phyloP scores from a whole-genome alignment of 2,113 vertebrate genomes.

The Callipepla squamata region DNA sequence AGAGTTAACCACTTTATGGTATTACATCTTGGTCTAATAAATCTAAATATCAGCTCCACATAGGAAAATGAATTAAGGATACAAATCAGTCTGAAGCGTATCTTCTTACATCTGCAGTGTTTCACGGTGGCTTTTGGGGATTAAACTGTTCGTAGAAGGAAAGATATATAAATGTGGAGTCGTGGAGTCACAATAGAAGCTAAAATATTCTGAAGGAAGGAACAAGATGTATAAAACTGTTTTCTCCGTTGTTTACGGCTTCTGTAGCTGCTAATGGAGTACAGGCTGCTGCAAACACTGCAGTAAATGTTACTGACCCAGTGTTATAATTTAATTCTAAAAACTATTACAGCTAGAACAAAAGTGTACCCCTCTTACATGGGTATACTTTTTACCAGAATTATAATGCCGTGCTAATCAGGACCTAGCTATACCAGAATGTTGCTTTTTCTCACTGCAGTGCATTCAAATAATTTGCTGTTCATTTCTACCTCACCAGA shows the following conservation, averaged over 20 bases:
- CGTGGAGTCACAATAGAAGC: neutral
- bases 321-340: neutral
- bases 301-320: neutral
- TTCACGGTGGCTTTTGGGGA: neutral
- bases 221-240: neutral
- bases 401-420: neutral
- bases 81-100: neutral
- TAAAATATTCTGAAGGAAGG: neutral
- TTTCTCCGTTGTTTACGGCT: neutral
- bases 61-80: neutral
- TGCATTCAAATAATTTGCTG: neutral
- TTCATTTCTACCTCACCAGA: neutral
- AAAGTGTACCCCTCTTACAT: neutral
- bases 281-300: neutral
- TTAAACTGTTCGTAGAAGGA: neutral
- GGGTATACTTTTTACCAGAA: neutral
- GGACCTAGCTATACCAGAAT: neutral
- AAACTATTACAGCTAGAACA: neutral
- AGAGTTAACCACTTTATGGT: constrained; percentile 8
- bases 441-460: neutral
- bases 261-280: neutral
- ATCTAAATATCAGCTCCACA: constrained; percentile 6
- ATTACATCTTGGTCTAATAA: constrained; percentile 32
- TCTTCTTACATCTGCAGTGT: neutral
- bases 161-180: neutral